Evolutionary conservation across 64 coral and sea anemone species (phyloP).

Genomic region (Dendrophyllia cribrosa): DNA sequence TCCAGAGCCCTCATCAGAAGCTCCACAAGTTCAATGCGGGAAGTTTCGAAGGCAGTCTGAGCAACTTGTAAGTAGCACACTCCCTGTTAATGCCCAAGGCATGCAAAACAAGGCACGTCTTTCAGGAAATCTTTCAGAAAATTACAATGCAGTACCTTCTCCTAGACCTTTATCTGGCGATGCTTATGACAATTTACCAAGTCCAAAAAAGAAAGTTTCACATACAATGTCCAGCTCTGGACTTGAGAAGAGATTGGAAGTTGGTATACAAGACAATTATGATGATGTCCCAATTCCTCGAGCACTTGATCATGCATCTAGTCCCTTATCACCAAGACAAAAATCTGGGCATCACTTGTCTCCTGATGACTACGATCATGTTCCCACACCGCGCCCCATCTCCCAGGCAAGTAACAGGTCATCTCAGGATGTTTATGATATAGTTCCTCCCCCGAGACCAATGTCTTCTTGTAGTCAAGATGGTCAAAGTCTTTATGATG

Average conservation of each 20-base stretch:
- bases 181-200: slow-evolving; percentile 16
- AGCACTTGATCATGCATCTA: neutral
- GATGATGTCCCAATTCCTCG: slow-evolving; percentile 34
- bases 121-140: neutral
- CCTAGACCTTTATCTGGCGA: slow-evolving; percentile 17
- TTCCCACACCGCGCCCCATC: slow-evolving; percentile 32
- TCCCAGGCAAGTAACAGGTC: slow-evolving; percentile 37
- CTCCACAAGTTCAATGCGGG: neutral
- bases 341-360: neutral
- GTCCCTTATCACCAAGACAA: slow-evolving; percentile 1
- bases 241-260: neutral
- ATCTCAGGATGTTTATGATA: slow-evolving; percentile 35
- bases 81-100: neutral
- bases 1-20: neutral
- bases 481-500: slow-evolving; percentile 11
- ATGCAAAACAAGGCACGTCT: neutral
- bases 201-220: neutral
- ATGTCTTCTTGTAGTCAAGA: slow-evolving; percentile 8
- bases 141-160: slow-evolving; percentile 30
- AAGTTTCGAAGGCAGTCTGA: slow-evolving; percentile 5
- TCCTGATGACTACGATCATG: slow-evolving; percentile 43
- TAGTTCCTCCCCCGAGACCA: slow-evolving; percentile 56
- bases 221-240: neutral
- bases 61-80: neutral
- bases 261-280: neutral